phyloP scores from a whole-genome alignment of 1,140 invertebrate genomes.

The Liolophura sinensis region DNA sequence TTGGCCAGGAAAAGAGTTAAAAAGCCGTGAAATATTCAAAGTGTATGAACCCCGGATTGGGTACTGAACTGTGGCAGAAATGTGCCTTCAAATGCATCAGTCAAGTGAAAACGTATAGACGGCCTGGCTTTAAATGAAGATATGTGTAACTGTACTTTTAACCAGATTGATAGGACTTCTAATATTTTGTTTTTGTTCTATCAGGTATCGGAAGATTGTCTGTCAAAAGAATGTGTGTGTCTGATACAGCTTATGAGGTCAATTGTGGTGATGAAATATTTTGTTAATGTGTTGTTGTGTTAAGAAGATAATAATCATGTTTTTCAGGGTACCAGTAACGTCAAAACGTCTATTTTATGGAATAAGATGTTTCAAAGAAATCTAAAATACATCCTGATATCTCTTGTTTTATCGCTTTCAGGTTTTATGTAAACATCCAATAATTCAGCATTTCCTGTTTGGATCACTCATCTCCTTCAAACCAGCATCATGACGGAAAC shows the following conservation, averaged over 20 bases:
- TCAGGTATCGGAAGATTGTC: no score
- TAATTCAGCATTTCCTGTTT: constrained; percentile 97
- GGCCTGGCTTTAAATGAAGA: no score
- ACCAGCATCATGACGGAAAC: constrained; percentile 19
- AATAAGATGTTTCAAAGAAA: neutral
- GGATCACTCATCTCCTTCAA: constrained; percentile 81
- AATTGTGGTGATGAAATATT: neutral
- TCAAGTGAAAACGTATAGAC: no score
- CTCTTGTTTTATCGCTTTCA: constrained; percentile 56
- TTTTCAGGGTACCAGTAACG: neutral
- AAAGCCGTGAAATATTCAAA: no score
- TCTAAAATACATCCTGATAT: constrained; percentile 4
- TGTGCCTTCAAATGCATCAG: no score
- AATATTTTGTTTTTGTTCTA: no score
- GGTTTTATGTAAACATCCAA: constrained; percentile 94
- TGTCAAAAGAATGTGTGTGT: neutral
- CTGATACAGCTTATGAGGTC: neutral
- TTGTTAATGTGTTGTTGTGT: neutral
- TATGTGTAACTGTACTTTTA: no score
- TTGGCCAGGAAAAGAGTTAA: no score
- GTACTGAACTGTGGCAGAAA: no score
- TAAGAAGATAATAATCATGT: neutral
- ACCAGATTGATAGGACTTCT: no score
- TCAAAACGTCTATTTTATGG: neutral
- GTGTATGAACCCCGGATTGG: no score